Conservation (phyloP, 1,140 invertebrate species). For the Lordiphosa stackelbergi region DNA sequence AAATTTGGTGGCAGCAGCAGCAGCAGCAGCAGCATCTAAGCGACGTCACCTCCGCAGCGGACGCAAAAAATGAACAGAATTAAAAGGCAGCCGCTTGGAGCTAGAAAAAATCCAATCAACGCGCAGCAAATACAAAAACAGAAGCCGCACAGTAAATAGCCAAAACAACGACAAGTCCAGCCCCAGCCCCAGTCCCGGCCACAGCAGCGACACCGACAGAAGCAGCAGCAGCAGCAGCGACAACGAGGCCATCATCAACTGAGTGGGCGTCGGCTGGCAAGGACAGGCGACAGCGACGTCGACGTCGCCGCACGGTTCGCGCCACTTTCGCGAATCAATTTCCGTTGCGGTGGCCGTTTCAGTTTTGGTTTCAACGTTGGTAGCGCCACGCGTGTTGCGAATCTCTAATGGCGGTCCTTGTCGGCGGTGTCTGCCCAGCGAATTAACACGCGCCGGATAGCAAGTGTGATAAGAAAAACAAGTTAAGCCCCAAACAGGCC, state of each 20-base stretch:
- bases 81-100: slow-evolving; percentile 66
- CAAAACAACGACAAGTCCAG: slow-evolving; percentile 41
- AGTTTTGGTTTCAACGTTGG: slow-evolving; percentile 72
- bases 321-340: slow-evolving; percentile 72
- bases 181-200: slow-evolving; percentile 26
- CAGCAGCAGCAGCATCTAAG: slow-evolving; percentile 22
- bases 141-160: slow-evolving; percentile 61
- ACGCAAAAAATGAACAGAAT: slow-evolving; percentile 63
- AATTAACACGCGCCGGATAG: slow-evolving; percentile 29
- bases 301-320: slow-evolving; percentile 29
- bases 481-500: slow-evolving; percentile 10
- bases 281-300: slow-evolving; percentile 45
- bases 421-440: slow-evolving; percentile 27
- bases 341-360: slow-evolving; percentile 73
- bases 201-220: slow-evolving; percentile 16
- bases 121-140: slow-evolving; percentile 45
- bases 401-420: slow-evolving; percentile 60
- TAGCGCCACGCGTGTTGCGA: slow-evolving; percentile 67
- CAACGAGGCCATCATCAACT: slow-evolving; percentile 41
- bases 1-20: slow-evolving; percentile 47
- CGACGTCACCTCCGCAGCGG: slow-evolving; percentile 27
- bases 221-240: slow-evolving; percentile 25
- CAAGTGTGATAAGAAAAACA: slow-evolving; percentile 18
- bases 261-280: slow-evolving; percentile 63
- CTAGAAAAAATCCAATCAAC: slow-evolving; percentile 56